Evolutionary conservation across 1,140 invertebrate species (phyloP).

Genomic region (Leptestheria dahalacensis): DNA sequence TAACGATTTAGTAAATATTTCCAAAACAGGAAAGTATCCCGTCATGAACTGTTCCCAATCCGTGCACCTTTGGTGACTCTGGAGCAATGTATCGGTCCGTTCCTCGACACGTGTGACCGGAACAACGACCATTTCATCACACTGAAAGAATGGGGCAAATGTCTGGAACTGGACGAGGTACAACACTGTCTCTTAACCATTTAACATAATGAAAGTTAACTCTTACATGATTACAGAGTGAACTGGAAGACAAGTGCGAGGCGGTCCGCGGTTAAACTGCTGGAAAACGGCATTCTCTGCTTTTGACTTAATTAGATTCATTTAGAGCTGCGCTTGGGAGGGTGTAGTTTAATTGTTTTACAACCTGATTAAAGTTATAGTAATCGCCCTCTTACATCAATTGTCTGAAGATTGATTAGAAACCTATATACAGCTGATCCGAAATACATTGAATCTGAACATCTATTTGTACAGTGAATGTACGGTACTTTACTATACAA

Average conservation of each 20-base stretch:
- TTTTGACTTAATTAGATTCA: too few relatives aligned
- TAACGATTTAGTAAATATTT: not conserved
- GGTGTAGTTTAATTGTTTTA: too few relatives aligned
- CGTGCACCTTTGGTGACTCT: constrained; percentile 79
- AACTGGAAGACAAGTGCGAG: constrained; percentile 42
- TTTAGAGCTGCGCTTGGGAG: too few relatives aligned
- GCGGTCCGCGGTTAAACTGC: constrained; percentile 26
- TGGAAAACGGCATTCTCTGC: not conserved
- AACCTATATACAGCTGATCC: too few relatives aligned
- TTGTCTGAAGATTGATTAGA: too few relatives aligned
- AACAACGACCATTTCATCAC: constrained; percentile 78
- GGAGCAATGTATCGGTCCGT: constrained; percentile 86
- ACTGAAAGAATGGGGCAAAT: constrained; percentile 79
- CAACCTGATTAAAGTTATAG: too few relatives aligned
- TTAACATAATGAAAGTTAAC: constrained; percentile 1
- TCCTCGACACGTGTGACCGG: constrained; percentile 72
- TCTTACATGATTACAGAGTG: constrained; percentile 30
- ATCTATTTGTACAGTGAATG: too few relatives aligned
- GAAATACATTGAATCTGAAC: too few relatives aligned
- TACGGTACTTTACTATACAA: too few relatives aligned
- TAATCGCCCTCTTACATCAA: too few relatives aligned
- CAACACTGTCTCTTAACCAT: too few relatives aligned
- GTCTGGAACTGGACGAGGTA: constrained; percentile 65
- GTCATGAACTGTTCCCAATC: constrained; percentile 88
- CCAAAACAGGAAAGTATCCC: constrained; percentile 49